Base-by-base conservation (phyloP, 1,140 invertebrate species). In the Bombyx mandarina region DNA sequence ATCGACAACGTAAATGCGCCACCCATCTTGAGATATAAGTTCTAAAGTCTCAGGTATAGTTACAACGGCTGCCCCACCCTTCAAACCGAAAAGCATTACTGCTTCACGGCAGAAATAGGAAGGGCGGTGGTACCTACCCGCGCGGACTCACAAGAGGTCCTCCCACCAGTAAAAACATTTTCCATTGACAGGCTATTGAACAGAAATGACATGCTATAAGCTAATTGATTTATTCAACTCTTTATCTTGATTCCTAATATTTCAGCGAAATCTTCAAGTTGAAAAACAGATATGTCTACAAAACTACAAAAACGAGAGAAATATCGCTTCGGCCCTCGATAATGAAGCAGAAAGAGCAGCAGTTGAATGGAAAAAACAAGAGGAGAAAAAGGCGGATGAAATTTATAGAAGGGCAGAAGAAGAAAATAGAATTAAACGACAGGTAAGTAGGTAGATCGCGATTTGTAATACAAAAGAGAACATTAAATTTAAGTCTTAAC, bases 201-300 rank as follows among this genome's bases (percentile, higher is more conserved):
- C 12, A 18, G 12, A 18, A 18, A 18, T 18, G 12, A 18, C 12
- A 18, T 18, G 12, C 12, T 18, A 18, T 18, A 18, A 18, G 12
- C 12, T 18, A 18, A 18, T 12, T 8, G 8, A 10, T 2, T 51
- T 8, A 51, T 12, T 8, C 49, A n/a, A 22, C 8, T 51, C 10
- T 12, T 12, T 8, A 51, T 8, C 49, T 51, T 12, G 5, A 5
- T 8, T 8, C 9, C 8, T 12, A n/a, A 50, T 7, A 53, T 73
- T 76, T 51, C 62, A 85, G 82, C 55, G 63, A 62, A 61, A 58
- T n/a, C 56, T 78, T 8, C 70, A 75, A 69, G 58, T 64, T 52
- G 73, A 82, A 57, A 74, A 82, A 47, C 53, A 69, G 62, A 57
- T 79, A 26, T 79, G 67, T 60, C 57, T 75, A 0, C 63, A 75